A percentile compares a stretch with the other conserved stretches of the same genome.
phyloP scores from a whole-genome alignment of 1,140 invertebrate species.

The Zaprionus capensis region DNA sequence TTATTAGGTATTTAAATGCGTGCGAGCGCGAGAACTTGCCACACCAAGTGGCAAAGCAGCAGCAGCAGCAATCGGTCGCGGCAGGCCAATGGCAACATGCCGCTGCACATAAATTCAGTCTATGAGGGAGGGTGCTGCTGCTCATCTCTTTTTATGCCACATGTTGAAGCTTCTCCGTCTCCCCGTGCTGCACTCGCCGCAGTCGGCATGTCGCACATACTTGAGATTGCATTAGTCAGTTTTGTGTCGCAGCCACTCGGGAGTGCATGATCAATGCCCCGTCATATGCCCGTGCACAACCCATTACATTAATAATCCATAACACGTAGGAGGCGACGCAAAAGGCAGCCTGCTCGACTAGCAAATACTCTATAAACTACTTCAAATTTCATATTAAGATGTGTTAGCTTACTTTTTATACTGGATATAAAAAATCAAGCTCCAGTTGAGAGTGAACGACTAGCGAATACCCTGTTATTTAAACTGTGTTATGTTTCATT shows the following conservation, averaged over 20 bases:
- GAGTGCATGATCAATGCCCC: constrained; percentile 72
- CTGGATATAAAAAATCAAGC: not conserved
- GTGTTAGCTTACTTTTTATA: not conserved
- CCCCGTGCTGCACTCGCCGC: constrained; percentile 14
- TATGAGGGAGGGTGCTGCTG: constrained; percentile 33
- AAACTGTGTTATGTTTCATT: not conserved
- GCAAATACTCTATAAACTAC: not conserved
- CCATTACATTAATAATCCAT: constrained; percentile 82
- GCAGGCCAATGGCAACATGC: constrained; percentile 76
- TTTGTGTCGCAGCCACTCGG: constrained; percentile 52
- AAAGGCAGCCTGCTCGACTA: not conserved
- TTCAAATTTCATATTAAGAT: not conserved
- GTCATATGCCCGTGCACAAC: constrained; percentile 72
- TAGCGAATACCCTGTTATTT: not conserved
- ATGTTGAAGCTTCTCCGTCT: constrained; percentile 61
- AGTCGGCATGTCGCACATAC: constrained; percentile 70
- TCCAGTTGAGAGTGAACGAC: not conserved
- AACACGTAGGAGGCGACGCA: constrained; percentile 26
- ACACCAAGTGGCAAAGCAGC: constrained; percentile 59
- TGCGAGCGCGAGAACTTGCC: constrained; percentile 74
- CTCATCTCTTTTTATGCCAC: constrained; percentile 54
- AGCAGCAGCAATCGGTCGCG: constrained; percentile 28
- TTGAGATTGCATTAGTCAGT: constrained; percentile 81
- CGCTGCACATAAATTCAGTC: constrained; percentile 71
- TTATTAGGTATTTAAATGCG: constrained; percentile 83